A percentile compares a stretch with the other conserved stretches of the same genome.
Evolutionary conservation across 2,888 invertebrate species (phyloP).

Genomic region (Dromius quadrimaculatus): DNA sequence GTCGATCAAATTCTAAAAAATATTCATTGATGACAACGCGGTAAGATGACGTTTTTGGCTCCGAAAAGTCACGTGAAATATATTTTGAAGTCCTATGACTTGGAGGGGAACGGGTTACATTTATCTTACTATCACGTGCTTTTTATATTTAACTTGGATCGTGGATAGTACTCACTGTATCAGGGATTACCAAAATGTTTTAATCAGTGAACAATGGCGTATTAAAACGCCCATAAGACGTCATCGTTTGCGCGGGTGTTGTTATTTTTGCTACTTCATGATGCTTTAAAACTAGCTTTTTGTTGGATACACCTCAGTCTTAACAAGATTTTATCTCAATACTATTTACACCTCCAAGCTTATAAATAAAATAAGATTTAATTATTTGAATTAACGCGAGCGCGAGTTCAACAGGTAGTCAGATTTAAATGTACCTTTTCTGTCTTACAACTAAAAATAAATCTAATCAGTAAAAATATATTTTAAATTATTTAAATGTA

Average conservation of each 20-base stretch:
- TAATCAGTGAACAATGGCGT: conserved; percentile 8
- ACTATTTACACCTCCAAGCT: no score
- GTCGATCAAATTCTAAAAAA: conserved; percentile 41
- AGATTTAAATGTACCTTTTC: no score
- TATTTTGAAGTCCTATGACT: conserved; percentile 39
- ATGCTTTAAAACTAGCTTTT: conserved; percentile 25
- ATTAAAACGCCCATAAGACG: neutral
- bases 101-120: conserved; percentile 4
- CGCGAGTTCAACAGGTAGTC: no score
- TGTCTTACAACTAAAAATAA: no score
- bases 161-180: conserved; percentile 47
- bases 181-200: conserved; percentile 46
- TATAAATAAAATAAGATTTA: no score
- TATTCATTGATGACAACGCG: conserved; percentile 45
- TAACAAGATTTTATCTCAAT: neutral
- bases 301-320: conserved; percentile 10
- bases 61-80: conserved; percentile 45
- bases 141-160: conserved; percentile 39
- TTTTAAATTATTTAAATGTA: no score
- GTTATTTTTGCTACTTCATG: conserved; percentile 11
- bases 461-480: no score
- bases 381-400: no score
- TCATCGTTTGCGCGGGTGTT: conserved; percentile 34
- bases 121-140: conserved; percentile 49
- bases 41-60: neutral